phyloP scores from a whole-genome alignment of 1,140 invertebrate species.

The Asobara japonica region DNA sequence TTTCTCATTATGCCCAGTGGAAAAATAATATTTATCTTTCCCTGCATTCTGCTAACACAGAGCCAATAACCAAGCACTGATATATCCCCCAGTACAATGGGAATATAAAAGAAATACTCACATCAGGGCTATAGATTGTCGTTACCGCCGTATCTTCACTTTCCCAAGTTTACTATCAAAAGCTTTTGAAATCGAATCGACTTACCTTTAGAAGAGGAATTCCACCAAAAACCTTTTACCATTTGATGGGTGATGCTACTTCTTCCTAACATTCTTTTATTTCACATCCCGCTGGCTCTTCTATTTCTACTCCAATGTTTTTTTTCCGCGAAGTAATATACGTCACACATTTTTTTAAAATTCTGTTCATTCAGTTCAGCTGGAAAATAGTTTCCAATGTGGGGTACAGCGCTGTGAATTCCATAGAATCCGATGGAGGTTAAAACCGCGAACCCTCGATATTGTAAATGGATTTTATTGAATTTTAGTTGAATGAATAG shows the following conservation, averaged over 20 bases:
- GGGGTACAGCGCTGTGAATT: too few species aligned
- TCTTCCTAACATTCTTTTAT: neutral
- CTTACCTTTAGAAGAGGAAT: neutral
- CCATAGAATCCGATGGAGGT: too few species aligned
- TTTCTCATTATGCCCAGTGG: neutral
- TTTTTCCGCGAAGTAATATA: neutral
- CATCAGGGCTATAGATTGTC: neutral
- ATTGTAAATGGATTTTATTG: too few species aligned
- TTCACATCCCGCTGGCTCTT: neutral
- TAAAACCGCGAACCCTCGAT: too few species aligned
- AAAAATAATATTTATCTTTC: neutral
- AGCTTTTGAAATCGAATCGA: slow-evolving; percentile 10
- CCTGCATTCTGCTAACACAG: neutral
- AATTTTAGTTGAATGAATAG: too few species aligned
- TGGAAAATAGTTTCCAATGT: neutral
- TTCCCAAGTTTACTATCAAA: slow-evolving; percentile 7
- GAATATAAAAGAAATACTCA: slow-evolving; percentile 9
- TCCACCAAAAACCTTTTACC: slow-evolving; percentile 8
- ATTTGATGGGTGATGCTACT: slow-evolving; percentile 8
- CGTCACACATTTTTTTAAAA: neutral
- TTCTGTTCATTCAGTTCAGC: neutral
- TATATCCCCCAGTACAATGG: neutral
- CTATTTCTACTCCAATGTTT: neutral
- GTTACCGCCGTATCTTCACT: neutral
- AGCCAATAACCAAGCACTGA: neutral